Percentiles rank a stretch among this genome's conserved stretches.
phyloP scores from a whole-genome alignment of 2,797 vertebrate genomes.

The Tamandua tetradactyla region DNA sequence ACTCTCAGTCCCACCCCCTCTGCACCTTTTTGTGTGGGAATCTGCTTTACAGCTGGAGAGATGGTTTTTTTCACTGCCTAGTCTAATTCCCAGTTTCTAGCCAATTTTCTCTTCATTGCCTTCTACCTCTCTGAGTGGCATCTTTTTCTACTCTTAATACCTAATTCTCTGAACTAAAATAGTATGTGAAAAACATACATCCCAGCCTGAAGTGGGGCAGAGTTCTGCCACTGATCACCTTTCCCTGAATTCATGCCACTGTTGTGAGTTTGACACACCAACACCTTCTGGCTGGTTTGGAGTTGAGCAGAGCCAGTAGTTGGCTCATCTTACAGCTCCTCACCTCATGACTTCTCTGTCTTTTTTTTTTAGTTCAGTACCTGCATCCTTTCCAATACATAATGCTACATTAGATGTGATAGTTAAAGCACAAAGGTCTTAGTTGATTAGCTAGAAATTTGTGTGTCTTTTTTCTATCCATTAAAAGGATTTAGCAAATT shows the following conservation, averaged over 20 bases:
- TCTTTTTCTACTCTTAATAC: background rate
- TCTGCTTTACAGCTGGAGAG: background rate
- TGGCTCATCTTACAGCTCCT: background rate
- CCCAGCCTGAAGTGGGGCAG: background rate
- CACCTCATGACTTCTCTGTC: background rate
- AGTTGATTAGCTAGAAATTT: background rate
- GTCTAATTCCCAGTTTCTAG: background rate
- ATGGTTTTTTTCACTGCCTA: background rate
- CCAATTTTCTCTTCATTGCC: background rate
- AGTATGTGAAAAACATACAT: background rate
- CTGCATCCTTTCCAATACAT: background rate
- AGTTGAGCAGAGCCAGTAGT: background rate
- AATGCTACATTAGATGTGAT: background rate
- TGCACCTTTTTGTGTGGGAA: background rate
- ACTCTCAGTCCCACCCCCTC: too few relatives aligned
- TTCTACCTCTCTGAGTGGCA: background rate
- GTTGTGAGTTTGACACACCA: background rate
- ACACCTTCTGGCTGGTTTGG: background rate
- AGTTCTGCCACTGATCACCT: background rate
- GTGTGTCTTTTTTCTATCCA: background rate
- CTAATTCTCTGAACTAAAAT: too few relatives aligned
- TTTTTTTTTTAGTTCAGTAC: background rate
- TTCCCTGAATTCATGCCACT: background rate
- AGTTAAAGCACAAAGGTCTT: background rate
- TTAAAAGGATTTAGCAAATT: background rate